phyloP scores from a whole-genome alignment of 2,113 vertebrate genomes.

The Pelecanus crispus region DNA sequence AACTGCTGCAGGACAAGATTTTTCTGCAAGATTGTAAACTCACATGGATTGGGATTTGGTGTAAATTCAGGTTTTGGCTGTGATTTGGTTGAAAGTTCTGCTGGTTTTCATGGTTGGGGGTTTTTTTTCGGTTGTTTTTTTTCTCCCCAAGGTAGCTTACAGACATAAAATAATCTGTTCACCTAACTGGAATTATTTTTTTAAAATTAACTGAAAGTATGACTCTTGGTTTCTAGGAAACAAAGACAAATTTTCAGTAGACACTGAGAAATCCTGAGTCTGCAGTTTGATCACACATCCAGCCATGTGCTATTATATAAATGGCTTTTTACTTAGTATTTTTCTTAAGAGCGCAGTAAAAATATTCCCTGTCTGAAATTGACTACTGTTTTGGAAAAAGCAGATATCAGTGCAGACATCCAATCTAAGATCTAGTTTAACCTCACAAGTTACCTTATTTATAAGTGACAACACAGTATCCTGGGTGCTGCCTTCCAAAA shows the following conservation, averaged over 20 bases:
- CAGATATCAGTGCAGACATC: neutral
- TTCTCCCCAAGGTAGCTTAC: neutral
- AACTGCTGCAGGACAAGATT: neutral
- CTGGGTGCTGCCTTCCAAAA: neutral
- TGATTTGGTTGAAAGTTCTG: neutral
- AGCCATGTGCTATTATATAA: neutral
- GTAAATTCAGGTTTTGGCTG: neutral
- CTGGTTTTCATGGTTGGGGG: rapidly evolving
- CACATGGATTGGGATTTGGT: neutral
- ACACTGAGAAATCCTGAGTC: neutral
- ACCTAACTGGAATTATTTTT: neutral
- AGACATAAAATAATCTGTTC: neutral
- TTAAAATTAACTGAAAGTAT: neutral
- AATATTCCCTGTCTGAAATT: neutral
- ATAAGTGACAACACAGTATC: neutral
- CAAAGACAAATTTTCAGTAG: neutral
- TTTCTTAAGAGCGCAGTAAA: neutral
- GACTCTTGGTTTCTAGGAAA: neutral
- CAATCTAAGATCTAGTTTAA: neutral
- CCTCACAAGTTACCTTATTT: neutral
- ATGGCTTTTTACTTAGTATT: neutral
- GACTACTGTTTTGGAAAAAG: neutral
- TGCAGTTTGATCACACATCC: neutral
- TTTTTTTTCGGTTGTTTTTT: neutral
- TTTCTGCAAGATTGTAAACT: neutral